Percentiles rank a stretch among this genome's conserved stretches.
Evolutionary conservation across 1,140 invertebrate species (phyloP).

Genomic region (Drosophila quadrilineata): DNA sequence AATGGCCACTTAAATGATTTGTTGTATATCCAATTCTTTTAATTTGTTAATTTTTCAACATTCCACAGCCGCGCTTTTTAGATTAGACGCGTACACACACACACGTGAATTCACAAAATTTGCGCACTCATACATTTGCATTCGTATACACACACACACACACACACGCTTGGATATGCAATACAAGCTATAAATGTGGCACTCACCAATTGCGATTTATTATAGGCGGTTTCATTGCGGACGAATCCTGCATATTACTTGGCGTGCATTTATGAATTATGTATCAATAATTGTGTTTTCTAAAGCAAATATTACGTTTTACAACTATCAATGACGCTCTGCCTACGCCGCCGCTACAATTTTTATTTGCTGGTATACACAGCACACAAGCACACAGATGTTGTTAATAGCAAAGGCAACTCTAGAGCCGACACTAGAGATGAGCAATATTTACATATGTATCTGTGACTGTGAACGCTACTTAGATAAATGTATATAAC

Average conservation of each 20-base stretch:
- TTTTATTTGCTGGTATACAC: slow-evolving; percentile 49
- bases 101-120: neutral
- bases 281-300: slow-evolving; percentile 4
- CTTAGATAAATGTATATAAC: neutral
- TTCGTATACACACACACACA: slow-evolving; percentile 1
- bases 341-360: slow-evolving; percentile 39
- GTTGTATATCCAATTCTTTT: neutral
- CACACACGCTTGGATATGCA: neutral
- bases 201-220: slow-evolving; percentile 40
- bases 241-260: neutral
- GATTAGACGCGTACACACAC: slow-evolving; percentile 26
- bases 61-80: slow-evolving; percentile 43
- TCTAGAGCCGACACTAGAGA: slow-evolving; percentile 30
- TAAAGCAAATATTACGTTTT: neutral
- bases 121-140: neutral
- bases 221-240: slow-evolving; percentile 12
- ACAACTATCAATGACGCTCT: slow-evolving; percentile 6
- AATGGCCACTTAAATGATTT: too few relatives aligned
- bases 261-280: neutral
- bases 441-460: neutral
- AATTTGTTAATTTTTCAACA: slow-evolving; percentile 25
- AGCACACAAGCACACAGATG: slow-evolving; percentile 42
- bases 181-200: slow-evolving; percentile 20
- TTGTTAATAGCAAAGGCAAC: slow-evolving; percentile 33
- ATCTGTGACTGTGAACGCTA: neutral